A percentile compares a stretch with the other conserved stretches of the same genome.
Conservation (phyloP, 2,797 vertebrate species). For the Chelon labrosus region DNA sequence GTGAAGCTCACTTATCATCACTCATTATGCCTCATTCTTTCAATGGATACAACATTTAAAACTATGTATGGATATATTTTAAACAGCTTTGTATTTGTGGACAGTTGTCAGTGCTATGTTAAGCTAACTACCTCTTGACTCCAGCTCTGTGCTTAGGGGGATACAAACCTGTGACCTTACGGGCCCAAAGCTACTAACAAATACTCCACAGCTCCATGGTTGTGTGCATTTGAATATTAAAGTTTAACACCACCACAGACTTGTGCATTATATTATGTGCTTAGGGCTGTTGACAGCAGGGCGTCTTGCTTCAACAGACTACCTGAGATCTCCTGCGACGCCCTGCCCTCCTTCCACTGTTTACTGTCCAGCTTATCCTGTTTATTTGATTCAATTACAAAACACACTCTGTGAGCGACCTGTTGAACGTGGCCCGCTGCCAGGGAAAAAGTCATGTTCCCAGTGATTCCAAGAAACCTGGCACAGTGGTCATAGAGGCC, state of each 20-base stretch:
- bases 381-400: constrained; percentile 77
- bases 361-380: constrained; percentile 71
- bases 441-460: constrained; percentile 76
- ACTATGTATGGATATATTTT: not conserved
- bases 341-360: constrained; percentile 64
- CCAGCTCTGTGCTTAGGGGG: not conserved
- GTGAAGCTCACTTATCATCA: not conserved
- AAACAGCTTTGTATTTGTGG: too few species aligned
- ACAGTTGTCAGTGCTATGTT: not conserved
- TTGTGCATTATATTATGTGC: constrained; percentile 41
- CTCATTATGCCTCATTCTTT: too few species aligned
- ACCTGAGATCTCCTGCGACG: constrained; percentile 49
- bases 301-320: constrained; percentile 27
- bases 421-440: constrained; percentile 70
- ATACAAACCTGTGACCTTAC: too few species aligned
- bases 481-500: constrained; percentile 63
- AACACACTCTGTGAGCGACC: constrained; percentile 72
- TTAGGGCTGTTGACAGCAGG: constrained; percentile 23
- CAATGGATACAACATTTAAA: too few species aligned
- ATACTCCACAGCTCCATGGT: too few species aligned
- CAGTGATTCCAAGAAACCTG: constrained; percentile 72
- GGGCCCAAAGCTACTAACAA: too few species aligned
- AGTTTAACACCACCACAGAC: constrained; percentile 18
- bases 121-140: not conserved
- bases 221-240: not conserved